Evolutionary conservation across 2,797 vertebrate species (phyloP).

Genomic region (Leptodactylus fallax): DNA sequence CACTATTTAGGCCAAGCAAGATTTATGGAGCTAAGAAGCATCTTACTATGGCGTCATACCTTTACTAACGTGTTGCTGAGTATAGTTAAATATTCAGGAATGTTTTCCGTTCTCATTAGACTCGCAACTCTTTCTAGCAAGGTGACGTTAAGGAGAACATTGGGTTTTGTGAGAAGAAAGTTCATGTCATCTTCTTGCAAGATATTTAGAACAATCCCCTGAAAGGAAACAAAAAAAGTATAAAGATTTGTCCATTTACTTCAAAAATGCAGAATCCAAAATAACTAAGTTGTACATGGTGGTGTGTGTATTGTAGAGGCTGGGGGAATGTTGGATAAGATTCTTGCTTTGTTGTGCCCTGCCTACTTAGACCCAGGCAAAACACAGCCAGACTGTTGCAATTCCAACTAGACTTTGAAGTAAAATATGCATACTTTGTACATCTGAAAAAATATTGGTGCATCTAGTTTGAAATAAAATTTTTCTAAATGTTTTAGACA

Average conservation of each 20-base stretch:
- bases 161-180: slow-evolving; percentile 1
- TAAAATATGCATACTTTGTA: too few species aligned
- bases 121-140: slow-evolving; percentile 37
- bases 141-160: not conserved
- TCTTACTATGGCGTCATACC: slow-evolving; percentile 24
- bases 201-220: slow-evolving; percentile 29
- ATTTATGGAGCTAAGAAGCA: not conserved
- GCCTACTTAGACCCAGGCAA: too few species aligned
- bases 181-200: slow-evolving; percentile 10
- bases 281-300: not conserved
- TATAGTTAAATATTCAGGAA: slow-evolving; percentile 53
- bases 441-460: too few species aligned
- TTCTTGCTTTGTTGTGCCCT: too few species aligned
- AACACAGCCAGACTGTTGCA: too few species aligned
- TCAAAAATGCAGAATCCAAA: not conserved
- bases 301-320: too few species aligned
- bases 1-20: not conserved
- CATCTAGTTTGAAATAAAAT: too few species aligned
- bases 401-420: too few species aligned
- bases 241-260: not conserved
- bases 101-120: slow-evolving; percentile 23
- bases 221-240: not conserved
- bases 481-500: too few species aligned
- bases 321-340: too few species aligned
- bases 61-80: slow-evolving; percentile 50